These are phyloP conservation scores for Chrysolina oricalcia DNA, from an alignment of 2,888 invertebrate genomes.

Conservation along the genomic window DNA sequence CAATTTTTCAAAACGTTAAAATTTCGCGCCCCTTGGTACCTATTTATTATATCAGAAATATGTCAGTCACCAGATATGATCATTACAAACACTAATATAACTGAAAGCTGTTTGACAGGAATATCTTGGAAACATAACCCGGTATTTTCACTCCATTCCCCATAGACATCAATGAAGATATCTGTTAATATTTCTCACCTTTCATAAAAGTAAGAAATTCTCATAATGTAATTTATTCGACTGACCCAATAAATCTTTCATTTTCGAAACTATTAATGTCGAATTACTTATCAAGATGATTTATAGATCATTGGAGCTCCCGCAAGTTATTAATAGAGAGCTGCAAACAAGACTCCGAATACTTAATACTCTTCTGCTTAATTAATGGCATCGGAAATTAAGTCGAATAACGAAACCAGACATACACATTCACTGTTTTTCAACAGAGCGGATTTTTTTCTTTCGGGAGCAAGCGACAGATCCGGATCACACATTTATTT, in stretches of 20 bases:
- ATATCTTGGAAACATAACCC: background rate
- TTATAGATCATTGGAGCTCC: slow-evolving; percentile 36
- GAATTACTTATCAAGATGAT: slow-evolving; percentile 40
- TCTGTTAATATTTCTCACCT: background rate
- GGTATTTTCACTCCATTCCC: background rate
- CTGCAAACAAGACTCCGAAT: slow-evolving; percentile 33
- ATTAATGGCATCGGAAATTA: slow-evolving; percentile 25
- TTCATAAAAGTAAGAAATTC: slow-evolving; percentile 9
- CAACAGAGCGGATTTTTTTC: background rate
- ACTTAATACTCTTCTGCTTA: slow-evolving; percentile 30
- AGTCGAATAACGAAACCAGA: slow-evolving; percentile 25
- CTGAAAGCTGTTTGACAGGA: too few species aligned
- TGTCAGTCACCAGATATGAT: too few species aligned
- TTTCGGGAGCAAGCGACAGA: background rate
- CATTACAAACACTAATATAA: too few species aligned
- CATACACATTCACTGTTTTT: background rate
- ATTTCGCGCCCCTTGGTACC: too few species aligned
- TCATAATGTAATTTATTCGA: slow-evolving; percentile 14
- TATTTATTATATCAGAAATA: too few species aligned
- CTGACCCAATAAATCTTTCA: slow-evolving; percentile 32
- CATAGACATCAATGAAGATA: background rate
- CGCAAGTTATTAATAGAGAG: slow-evolving; percentile 39
- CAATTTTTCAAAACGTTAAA: too few species aligned
- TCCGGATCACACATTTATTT: background rate
- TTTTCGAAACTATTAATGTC: slow-evolving; percentile 27